Conservation (phyloP, 1,140 invertebrate species). For the Metopolophium dirhodum region DNA sequence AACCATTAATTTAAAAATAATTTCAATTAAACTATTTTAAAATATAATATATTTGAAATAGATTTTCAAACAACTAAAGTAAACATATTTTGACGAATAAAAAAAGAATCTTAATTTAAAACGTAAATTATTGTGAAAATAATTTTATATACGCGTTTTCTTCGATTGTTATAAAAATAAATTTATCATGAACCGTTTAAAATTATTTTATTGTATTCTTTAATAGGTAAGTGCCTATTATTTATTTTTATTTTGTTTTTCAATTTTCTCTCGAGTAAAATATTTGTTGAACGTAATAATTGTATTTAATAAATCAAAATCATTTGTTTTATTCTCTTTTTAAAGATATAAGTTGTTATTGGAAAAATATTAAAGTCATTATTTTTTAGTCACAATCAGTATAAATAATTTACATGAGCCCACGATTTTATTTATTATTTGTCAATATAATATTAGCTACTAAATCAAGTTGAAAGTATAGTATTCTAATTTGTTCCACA, state of each 20-base stretch:
- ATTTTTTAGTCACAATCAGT: neutral
- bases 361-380: neutral
- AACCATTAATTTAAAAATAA: neutral
- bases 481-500: neutral
- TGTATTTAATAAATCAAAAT: neutral
- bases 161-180: slow-evolving; percentile 1
- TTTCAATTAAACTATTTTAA: neutral
- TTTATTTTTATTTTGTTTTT: neutral
- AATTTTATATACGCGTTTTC: neutral
- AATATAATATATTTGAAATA: neutral
- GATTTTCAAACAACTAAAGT: neutral
- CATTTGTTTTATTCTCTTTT: neutral
- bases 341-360: neutral
- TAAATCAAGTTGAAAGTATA: too few relatives aligned
- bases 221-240: neutral
- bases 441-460: neutral
- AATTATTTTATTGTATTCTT: neutral
- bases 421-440: neutral
- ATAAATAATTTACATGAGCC: neutral
- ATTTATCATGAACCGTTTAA: neutral
- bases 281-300: neutral
- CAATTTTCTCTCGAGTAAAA: neutral
- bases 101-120: neutral
- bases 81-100: neutral
- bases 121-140: neutral